Evolutionary conservation across 2,888 invertebrate species (phyloP), one percentile per base, ranked within the genome.

Genomic region (Pammene aurita): DNA sequence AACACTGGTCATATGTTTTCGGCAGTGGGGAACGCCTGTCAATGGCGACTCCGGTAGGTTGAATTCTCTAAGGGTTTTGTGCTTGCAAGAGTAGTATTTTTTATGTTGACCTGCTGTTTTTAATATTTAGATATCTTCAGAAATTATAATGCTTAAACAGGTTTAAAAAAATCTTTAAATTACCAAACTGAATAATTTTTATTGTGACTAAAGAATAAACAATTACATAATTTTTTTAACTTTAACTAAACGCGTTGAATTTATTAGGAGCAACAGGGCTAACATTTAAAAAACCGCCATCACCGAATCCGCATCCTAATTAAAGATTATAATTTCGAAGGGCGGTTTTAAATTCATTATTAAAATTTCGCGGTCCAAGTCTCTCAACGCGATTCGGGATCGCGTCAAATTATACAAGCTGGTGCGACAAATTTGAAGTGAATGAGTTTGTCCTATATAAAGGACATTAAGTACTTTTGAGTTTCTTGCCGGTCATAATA

Each of bases 321-420:
- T 89, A 91, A 89, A 92, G 90, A 91, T 92, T 89, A 86, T 89
- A 89, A 89, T 90, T 89, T 86, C 86, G 84, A 87, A 87, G 88
- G 90, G 86, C 84, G 86, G 86, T 86, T 87, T 90, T 85, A 87
- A 62, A 89, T 90, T 88, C 82, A 90, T 89, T 90, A 90, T 90
- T 89, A 90, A 90, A 90, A 89, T 91, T 88, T 85, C 75, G 89
- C 84, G 88, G 89, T 80, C 76, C 78, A 78, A 82, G 84, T 85
- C 84, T 84, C 81, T 86, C 84, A 18, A 50, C 38, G 26, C 26
- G 26, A 84, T 82, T 80, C 80, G 81, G 54, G 42, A 14, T 44
- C 26, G 41, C 16, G 34, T 54, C 78, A 82, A 83, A 84, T 61
- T 50, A 61, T 48, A 60, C 35, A 11, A 9, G 26, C 34, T 35